Evolutionary conservation across 2,888 invertebrate genomes (phyloP), one percentile per base, ranked within the genome.

Genomic region (Heliconius charithonia): DNA sequence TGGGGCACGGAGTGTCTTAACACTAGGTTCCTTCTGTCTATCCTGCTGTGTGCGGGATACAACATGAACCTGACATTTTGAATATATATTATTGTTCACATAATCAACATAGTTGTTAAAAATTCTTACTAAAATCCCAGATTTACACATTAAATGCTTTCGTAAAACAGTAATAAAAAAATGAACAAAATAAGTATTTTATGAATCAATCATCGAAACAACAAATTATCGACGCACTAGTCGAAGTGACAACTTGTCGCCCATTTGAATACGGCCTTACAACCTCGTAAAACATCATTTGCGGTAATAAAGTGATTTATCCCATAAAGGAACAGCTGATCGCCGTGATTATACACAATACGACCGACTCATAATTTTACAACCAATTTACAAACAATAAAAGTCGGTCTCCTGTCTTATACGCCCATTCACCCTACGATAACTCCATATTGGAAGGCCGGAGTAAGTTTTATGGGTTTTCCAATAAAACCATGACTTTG

Each of bases 341-440:
- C 89, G 89, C 86, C 83, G 89, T 92, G 93, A 94, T 94, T 93
- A 91, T 92, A 89, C 87, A 91, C 91, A 94, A 94, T 93, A 92
- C 92, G 93, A 92, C 89, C 89, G 92, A 89, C 91, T 94, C 93
- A 94, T 95, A 94, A 95, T 94, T 95, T 95, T 95, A 95, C 95
- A 93, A 93, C 93, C 95, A 95, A 95, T 95, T 95, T 95, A 94
- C 94, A 95, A 95, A 95, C 95, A 95, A 95, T 95, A 95, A 95
- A 95, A 95, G 93, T 93, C 92, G 90, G 89, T 91, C 91, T 92
- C 92, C 93, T 92, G 92, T 93, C 92, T 93, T 92, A 92, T 91
- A 91, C 92, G 91, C 92, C 90, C 91, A 91, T 92, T 92, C 92
- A 87, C 93, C 93, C 92, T 90, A 90, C 89, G 90, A 93, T 93